Conservation (phyloP, 2,888 invertebrate species). For the Mesorhabditis belari region DNA sequence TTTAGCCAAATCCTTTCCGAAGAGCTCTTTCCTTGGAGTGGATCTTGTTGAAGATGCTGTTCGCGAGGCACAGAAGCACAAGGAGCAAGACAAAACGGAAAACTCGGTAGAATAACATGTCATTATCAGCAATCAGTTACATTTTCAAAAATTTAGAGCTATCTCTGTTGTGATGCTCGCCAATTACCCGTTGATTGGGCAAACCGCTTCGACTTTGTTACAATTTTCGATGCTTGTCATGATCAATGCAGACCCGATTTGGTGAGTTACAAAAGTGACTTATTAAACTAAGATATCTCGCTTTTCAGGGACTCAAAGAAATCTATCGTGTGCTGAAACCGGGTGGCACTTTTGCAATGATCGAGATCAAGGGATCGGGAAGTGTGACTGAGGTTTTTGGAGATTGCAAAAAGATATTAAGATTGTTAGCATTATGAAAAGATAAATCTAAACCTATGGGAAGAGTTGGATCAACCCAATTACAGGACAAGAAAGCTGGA, state of each 20-base stretch:
- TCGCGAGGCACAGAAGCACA: constrained; percentile 13
- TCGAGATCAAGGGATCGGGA: constrained; percentile 29
- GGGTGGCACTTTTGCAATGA: constrained; percentile 33
- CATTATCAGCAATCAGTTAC: constrained; percentile 2
- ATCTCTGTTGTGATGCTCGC: not conserved
- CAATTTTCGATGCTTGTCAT: constrained; percentile 25
- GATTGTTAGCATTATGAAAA: not conserved
- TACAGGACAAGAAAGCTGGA: not conserved
- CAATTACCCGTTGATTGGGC: not conserved
- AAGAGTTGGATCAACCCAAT: not conserved
- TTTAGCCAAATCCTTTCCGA: constrained; percentile 30
- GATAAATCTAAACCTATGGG: not conserved
- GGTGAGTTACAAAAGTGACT: too few species aligned
- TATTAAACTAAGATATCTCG: constrained; percentile 1
- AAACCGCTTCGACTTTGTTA: constrained; percentile 16
- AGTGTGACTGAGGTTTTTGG: constrained; percentile 9
- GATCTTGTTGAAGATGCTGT: constrained; percentile 32
- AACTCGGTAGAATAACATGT: not conserved
- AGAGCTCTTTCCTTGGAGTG: constrained; percentile 33
- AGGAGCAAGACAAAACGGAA: not conserved
- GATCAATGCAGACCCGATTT: constrained; percentile 23
- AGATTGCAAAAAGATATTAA: not conserved
- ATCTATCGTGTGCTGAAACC: constrained; percentile 40
- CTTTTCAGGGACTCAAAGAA: constrained; percentile 32
- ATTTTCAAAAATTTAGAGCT: constrained; percentile 16